phyloP scores from a whole-genome alignment of 2,113 vertebrate species.

The Crotalus viridis region DNA sequence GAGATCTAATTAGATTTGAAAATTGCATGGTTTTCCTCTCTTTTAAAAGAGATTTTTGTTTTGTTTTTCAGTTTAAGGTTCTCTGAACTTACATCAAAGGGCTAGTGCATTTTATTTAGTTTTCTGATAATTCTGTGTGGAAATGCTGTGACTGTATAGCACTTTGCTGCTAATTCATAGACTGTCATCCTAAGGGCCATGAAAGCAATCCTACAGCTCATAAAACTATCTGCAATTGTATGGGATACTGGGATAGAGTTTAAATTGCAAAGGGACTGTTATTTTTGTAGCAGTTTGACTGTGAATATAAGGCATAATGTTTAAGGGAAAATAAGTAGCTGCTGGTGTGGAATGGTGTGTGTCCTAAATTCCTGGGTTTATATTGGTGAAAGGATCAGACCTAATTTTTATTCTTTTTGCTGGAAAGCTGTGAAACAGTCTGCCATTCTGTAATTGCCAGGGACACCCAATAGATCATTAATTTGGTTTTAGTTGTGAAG shows the following conservation, averaged over 20 bases:
- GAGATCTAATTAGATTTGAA: not conserved
- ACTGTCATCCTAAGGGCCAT: not conserved
- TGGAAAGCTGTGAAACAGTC: not conserved
- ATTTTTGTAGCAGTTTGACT: not conserved
- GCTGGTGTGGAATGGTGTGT: not conserved
- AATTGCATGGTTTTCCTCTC: not conserved
- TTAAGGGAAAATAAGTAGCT: not conserved
- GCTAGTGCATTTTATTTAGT: not conserved
- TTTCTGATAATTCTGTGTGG: not conserved
- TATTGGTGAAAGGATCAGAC: not conserved
- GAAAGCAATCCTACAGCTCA: not conserved
- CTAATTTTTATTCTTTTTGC: not conserved
- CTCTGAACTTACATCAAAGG: not conserved
- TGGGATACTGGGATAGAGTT: not conserved
- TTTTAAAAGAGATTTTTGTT: not conserved
- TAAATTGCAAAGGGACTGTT: not conserved
- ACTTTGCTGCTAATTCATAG: not conserved
- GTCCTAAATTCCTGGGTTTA: not conserved
- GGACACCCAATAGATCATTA: not conserved
- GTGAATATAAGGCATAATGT: not conserved
- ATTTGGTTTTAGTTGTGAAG: not conserved
- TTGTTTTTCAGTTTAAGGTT: not conserved
- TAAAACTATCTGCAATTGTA: not conserved
- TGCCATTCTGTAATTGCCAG: not conserved
- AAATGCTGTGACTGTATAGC: not conserved